Evolutionary conservation across 2,113 vertebrate species (phyloP).

Genomic region (Austrofundulus limnaeus): DNA sequence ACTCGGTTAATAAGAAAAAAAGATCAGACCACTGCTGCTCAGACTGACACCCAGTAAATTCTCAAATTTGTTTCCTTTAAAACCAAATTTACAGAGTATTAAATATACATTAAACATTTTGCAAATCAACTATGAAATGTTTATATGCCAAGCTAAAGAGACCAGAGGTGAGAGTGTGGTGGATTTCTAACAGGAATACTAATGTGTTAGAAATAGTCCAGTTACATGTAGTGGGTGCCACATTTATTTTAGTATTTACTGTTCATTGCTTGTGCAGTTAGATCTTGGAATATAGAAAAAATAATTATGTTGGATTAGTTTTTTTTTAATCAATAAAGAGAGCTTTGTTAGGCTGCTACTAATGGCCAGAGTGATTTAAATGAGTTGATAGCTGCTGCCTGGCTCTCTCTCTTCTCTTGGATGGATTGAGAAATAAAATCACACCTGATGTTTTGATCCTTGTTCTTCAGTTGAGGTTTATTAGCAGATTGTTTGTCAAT

Average conservation of each 20-base stretch:
- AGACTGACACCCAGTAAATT: not conserved
- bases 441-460: conserved; percentile 54
- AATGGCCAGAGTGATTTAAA: conserved; percentile 36
- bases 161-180: no score
- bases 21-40: not conserved
- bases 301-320: not conserved
- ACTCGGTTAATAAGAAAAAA: not conserved
- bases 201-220: no score
- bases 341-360: conserved; percentile 46
- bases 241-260: no score
- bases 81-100: not conserved
- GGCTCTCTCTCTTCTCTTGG: conserved; percentile 24
- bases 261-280: no score
- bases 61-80: not conserved
- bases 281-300: no score
- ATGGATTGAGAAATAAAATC: conserved; percentile 20
- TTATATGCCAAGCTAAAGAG: not conserved
- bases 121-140: not conserved
- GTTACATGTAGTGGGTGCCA: no score
- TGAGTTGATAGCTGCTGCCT: conserved; percentile 47
- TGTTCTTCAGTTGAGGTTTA: conserved; percentile 44
- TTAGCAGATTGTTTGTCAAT: conserved; percentile 28
- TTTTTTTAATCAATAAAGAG: not conserved
- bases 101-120: not conserved
- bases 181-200: no score